These are phyloP conservation scores for Hassar affinis DNA, from an alignment of 2,113 vertebrate species.

Conservation along the genomic window DNA sequence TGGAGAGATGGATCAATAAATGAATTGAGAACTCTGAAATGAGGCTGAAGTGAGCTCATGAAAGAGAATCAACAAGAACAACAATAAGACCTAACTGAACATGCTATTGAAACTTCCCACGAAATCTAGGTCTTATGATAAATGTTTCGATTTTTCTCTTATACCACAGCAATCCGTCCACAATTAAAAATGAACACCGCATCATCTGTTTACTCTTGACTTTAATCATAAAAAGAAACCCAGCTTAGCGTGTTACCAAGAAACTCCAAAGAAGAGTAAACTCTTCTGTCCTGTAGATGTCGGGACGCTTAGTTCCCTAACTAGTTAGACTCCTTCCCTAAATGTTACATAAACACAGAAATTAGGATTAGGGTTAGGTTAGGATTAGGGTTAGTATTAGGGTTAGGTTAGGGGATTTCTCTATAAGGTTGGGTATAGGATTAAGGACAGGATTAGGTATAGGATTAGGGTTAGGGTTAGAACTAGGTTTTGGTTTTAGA, in stretches of 20 bases:
- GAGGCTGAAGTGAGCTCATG: constrained; percentile 46
- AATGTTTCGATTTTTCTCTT: neutral
- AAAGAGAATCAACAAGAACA: constrained; percentile 21
- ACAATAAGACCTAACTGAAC: constrained; percentile 63
- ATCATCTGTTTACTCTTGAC: neutral
- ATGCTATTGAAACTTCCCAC: constrained; percentile 20
- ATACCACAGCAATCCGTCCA: neutral
- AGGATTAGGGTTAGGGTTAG: no score
- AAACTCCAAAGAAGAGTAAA: neutral
- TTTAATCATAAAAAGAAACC: neutral
- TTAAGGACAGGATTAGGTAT: no score
- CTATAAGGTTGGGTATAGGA: no score
- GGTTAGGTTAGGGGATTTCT: no score
- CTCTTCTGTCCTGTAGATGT: neutral
- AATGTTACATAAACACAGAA: no score
- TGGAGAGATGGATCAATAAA: constrained; percentile 72
- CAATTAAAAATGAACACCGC: neutral
- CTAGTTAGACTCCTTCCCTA: no score
- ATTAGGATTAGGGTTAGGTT: no score
- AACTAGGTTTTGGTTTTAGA: no score
- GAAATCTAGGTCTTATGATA: rapidly evolving
- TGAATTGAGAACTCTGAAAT: constrained; percentile 66
- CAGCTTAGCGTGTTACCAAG: neutral
- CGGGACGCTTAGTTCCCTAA: neutral
- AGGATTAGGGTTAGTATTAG: no score